phyloP scores from a whole-genome alignment of 2,888 invertebrate species.

The Oxycera nigricornis region DNA sequence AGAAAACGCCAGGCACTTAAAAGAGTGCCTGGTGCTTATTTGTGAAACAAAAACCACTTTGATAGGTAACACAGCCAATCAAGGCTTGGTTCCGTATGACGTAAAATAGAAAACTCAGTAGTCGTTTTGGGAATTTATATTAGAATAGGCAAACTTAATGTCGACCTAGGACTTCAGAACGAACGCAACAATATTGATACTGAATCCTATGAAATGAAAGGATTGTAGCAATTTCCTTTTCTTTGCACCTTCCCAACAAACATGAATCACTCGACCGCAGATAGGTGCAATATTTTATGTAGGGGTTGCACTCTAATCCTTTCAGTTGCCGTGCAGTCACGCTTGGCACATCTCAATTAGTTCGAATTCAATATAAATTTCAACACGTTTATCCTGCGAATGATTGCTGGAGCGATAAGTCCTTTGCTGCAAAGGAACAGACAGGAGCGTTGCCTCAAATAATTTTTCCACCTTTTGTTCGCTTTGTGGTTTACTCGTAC shows the following conservation, averaged over 20 bases:
- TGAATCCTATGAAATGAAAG: not conserved
- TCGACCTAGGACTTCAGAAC: no score
- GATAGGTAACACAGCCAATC: no score
- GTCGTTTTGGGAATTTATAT: no score
- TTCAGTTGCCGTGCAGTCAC: conserved; percentile 7
- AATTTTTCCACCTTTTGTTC: conserved; percentile 14
- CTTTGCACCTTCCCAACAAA: no score
- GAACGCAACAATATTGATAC: not conserved
- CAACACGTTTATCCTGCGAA: conserved; percentile 10
- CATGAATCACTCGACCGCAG: not conserved
- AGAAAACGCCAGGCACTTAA: no score
- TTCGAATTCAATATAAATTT: conserved; percentile 18
- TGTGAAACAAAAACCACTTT: no score
- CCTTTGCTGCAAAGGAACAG: not conserved
- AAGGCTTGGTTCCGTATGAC: no score
- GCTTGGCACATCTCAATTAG: conserved; percentile 15
- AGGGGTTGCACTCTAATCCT: not conserved
- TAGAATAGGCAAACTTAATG: no score
- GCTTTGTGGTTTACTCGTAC: conserved; percentile 27
- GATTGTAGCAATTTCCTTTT: not conserved
- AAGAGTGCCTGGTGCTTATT: no score
- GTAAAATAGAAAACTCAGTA: no score
- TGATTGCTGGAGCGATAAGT: not conserved
- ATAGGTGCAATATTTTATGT: conserved; percentile 14
- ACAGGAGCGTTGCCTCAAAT: not conserved